These are phyloP conservation scores for Cololabis saira DNA, from an alignment of 2,113 vertebrate species.

Conservation along the genomic window DNA sequence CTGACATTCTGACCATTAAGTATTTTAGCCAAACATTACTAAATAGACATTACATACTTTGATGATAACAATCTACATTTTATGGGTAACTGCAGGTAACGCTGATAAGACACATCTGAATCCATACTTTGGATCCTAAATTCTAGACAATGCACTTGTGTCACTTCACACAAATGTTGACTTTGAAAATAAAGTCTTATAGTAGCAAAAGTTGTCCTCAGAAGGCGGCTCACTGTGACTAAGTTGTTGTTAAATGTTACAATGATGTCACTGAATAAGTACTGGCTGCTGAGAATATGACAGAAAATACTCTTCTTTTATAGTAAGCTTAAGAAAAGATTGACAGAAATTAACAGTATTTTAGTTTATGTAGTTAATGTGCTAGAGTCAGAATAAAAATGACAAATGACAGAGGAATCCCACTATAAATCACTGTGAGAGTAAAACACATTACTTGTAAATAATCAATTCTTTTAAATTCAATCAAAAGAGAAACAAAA, in stretches of 20 bases:
- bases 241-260: background rate
- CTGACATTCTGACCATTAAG: background rate
- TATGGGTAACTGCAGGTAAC: background rate
- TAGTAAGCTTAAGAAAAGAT: background rate
- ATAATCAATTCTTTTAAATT: conserved; percentile 24
- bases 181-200: background rate
- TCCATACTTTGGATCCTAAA: conserved; percentile 10
- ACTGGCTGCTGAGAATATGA: background rate
- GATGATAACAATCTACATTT: background rate
- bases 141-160: background rate
- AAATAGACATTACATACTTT: background rate
- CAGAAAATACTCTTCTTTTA: background rate
- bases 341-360: background rate
- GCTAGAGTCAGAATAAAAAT: conserved; percentile 21
- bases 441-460: conserved; percentile 57
- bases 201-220: background rate
- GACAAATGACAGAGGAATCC: background rate
- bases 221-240: background rate
- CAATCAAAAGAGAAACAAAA: conserved; percentile 6
- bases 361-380: conserved; percentile 9
- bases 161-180: background rate
- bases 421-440: background rate
- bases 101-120: background rate
- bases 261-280: background rate
- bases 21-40: background rate